Conservation (phyloP, 2,113 vertebrate genomes). For the Phoenicopterus ruber region DNA sequence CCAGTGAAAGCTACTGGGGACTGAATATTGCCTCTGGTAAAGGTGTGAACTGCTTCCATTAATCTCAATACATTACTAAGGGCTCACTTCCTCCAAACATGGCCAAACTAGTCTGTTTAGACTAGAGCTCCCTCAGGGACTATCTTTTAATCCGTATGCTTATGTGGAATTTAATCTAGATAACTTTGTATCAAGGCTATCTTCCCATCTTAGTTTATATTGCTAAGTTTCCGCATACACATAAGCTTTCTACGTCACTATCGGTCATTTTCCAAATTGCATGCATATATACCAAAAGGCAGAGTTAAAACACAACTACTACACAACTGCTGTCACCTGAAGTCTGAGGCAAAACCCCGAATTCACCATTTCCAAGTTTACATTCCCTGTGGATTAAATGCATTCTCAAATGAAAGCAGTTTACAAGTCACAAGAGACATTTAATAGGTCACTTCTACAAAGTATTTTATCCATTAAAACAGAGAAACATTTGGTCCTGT, state of each 20-base stretch:
- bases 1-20: neutral
- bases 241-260: neutral
- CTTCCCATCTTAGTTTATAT: neutral
- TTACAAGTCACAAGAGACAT: constrained; percentile 7
- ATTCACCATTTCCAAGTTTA: neutral
- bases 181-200: neutral
- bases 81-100: neutral
- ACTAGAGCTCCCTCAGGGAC: neutral
- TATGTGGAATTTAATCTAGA: neutral
- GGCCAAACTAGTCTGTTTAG: neutral
- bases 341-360: neutral
- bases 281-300: neutral
- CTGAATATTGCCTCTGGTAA: neutral
- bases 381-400: neutral
- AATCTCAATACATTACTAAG: neutral
- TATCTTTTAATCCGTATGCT: neutral
- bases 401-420: constrained; percentile 15
- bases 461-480: neutral
- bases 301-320: neutral
- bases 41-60: neutral
- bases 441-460: constrained; percentile 10
- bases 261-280: neutral
- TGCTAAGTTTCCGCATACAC: neutral
- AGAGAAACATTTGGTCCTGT: neutral
- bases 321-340: neutral